phyloP scores from a whole-genome alignment of 2,797 vertebrate genomes.

The Catamblyrhynchus diadema region DNA sequence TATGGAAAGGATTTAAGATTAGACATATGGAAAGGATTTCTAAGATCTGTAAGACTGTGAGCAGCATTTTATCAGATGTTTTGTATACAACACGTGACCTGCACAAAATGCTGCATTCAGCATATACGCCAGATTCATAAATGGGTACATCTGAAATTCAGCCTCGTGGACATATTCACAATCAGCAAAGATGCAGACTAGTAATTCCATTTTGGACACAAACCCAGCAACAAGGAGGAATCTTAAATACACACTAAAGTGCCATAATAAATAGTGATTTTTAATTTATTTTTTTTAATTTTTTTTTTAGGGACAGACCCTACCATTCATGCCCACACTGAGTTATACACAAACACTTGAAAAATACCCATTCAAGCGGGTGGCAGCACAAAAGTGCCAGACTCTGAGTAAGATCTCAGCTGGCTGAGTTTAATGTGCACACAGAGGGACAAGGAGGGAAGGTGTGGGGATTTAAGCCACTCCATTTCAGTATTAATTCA shows the following conservation, averaged over 20 bases:
- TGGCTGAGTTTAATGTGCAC: background rate
- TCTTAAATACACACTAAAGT: background rate
- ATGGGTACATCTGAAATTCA: slow-evolving; percentile 51
- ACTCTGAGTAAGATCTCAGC: background rate
- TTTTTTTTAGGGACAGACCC: background rate
- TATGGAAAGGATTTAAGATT: slow-evolving; percentile 66
- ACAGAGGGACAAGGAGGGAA: background rate
- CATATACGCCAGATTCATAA: slow-evolving; percentile 61
- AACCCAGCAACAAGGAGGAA: background rate
- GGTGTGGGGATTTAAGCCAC: background rate
- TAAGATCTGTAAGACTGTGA: slow-evolving; percentile 69
- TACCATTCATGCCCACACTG: background rate
- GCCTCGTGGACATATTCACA: slow-evolving; percentile 25
- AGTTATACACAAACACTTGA: background rate
- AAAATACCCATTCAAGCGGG: background rate
- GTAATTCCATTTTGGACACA: slow-evolving; percentile 27
- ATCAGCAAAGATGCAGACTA: slow-evolving; percentile 10
- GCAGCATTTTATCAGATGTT: slow-evolving; percentile 69
- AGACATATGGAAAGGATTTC: slow-evolving; percentile 70
- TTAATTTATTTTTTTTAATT: background rate
- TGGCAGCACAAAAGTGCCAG: background rate
- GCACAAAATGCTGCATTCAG: slow-evolving; percentile 65
- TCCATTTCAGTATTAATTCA: background rate
- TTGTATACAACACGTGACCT: slow-evolving; percentile 64
- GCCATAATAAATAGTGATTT: background rate